Conservation (phyloP, 2,113 vertebrate species). For the Cathartes aura region DNA sequence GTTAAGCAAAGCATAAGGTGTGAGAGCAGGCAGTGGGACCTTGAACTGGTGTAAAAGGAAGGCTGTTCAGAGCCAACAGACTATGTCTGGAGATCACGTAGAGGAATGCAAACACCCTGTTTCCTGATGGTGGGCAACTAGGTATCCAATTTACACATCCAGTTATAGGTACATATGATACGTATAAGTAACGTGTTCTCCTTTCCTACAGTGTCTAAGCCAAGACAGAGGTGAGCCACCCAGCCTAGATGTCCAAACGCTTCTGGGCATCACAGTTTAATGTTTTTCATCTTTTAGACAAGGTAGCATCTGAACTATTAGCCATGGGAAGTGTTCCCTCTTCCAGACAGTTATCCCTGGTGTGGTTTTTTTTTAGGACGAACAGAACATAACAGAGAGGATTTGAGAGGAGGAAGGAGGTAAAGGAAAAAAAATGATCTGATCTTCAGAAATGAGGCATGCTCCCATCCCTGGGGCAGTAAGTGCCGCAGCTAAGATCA, state of each 20-base stretch:
- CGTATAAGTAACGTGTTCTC: background rate
- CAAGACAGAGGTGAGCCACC: background rate
- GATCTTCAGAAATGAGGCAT: background rate
- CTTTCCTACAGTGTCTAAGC: background rate
- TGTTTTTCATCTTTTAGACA: background rate
- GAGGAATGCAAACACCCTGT: background rate
- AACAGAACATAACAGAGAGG: background rate
- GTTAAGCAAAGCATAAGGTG: background rate
- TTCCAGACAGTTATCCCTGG: background rate
- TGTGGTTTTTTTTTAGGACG: accelerated
- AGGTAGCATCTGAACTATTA: background rate
- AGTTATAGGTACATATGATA: background rate
- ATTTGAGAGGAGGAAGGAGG: background rate
- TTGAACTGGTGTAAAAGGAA: background rate
- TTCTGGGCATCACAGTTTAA: background rate
- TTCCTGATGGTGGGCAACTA: background rate
- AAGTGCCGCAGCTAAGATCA: background rate
- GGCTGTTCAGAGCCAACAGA: background rate
- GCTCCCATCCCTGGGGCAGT: background rate
- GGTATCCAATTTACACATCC: background rate
- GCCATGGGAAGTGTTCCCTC: background rate
- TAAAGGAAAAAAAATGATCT: background rate
- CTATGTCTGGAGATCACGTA: background rate
- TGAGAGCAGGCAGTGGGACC: background rate
- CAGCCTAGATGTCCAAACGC: background rate